Evolutionary conservation across 1,140 invertebrate genomes (phyloP).

Genomic region (Plodia interpunctella): DNA sequence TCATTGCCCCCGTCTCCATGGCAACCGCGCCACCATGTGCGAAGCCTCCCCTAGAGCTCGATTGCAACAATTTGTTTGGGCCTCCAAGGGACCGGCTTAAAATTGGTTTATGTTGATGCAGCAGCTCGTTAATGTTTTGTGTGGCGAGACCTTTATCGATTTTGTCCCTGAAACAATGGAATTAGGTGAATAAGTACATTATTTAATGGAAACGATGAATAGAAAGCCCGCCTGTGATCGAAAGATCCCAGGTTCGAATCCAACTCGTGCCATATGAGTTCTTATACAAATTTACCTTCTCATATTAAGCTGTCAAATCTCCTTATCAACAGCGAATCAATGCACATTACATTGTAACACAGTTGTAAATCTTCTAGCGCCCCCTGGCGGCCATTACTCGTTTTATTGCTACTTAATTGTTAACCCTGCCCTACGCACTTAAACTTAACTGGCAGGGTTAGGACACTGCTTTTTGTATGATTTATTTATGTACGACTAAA

Average conservation of each 20-base stretch:
- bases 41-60: constrained; percentile 29
- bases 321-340: neutral
- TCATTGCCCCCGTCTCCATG: constrained; percentile 66
- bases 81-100: constrained; percentile 17
- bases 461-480: neutral
- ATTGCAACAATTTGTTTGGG: constrained; percentile 39
- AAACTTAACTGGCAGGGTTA: neutral
- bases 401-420: neutral
- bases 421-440: neutral
- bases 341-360: neutral
- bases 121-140: neutral
- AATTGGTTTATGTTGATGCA: constrained; percentile 8
- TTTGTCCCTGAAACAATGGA: no score
- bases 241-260: no score
- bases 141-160: neutral
- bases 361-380: neutral
- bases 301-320: no score
- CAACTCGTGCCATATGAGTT: no score
- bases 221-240: no score
- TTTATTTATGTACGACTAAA: neutral
- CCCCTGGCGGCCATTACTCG: neutral
- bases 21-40: constrained; percentile 54
- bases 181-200: no score
- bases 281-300: no score
- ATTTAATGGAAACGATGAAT: no score